Evolutionary conservation across 2,113 vertebrate genomes (phyloP).

Genomic region (Periophthalmodon schlosseri): DNA sequence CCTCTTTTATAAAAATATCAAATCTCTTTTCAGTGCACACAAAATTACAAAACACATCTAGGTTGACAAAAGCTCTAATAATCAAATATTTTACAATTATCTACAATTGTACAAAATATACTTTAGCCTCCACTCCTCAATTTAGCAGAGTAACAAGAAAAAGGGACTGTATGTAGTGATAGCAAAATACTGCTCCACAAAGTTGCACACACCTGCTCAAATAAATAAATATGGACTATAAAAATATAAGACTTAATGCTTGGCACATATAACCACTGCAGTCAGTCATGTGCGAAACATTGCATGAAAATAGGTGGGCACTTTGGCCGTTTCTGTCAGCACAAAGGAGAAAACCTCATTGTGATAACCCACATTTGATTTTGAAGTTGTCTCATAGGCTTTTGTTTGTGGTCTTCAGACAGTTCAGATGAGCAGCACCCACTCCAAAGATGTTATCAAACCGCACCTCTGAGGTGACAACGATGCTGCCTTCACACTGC

Average conservation of each 20-base stretch:
- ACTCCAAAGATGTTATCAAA: constrained; percentile 19
- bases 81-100: constrained; percentile 79
- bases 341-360: constrained; percentile 36
- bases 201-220: constrained; percentile 61
- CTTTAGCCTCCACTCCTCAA: constrained; percentile 54
- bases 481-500: constrained; percentile 82
- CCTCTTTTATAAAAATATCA: constrained; percentile 72
- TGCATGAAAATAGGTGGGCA: constrained; percentile 43
- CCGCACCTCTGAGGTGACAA: constrained; percentile 8
- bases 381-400: neutral
- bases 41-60: constrained; percentile 74
- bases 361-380: constrained; percentile 47
- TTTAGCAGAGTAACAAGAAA: constrained; percentile 51
- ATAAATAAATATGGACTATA: constrained; percentile 76
- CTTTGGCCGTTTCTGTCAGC: constrained; percentile 12
- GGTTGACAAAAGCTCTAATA: constrained; percentile 55
- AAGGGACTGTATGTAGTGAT: constrained; percentile 33
- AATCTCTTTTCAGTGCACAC: constrained; percentile 73
- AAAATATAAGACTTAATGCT: constrained; percentile 68
- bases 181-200: constrained; percentile 63
- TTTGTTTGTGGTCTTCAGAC: constrained; percentile 17
- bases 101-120: constrained; percentile 77
- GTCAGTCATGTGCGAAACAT: constrained; percentile 48
- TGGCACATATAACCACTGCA: constrained; percentile 60
- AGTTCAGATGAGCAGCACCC: constrained; percentile 47